Evolutionary conservation across 2,888 invertebrate genomes (phyloP).

Genomic region (Parnassius glacialis): DNA sequence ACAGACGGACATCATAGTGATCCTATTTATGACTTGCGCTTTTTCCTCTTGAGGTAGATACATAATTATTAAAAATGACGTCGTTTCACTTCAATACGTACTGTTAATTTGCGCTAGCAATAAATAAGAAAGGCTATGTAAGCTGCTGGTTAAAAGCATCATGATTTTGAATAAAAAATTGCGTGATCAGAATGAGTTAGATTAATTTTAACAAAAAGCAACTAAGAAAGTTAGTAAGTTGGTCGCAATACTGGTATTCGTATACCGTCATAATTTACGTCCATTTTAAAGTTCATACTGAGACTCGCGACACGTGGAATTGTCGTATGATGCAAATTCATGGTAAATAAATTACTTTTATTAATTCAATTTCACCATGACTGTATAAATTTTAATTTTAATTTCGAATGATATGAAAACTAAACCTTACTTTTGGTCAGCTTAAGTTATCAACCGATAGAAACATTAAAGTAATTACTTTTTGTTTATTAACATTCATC

Average conservation of each 20-base stretch:
- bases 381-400: background rate
- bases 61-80: too few species aligned
- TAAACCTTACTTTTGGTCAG: background rate
- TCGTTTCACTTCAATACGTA: too few species aligned
- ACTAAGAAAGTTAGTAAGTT: conserved; percentile 21
- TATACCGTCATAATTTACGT: conserved; percentile 14
- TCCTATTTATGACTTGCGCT: too few species aligned
- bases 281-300: conserved; percentile 4
- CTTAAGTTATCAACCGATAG: too few species aligned
- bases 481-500: too few species aligned
- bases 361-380: conserved; percentile 1
- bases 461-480: too few species aligned
- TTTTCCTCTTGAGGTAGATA: too few species aligned
- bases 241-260: conserved; percentile 18
- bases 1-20: too few species aligned
- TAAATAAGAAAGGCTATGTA: too few species aligned
- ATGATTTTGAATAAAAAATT: conserved; percentile 14
- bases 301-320: conserved; percentile 6
- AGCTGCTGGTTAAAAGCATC: background rate
- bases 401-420: background rate
- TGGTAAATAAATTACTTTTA: conserved; percentile 5
- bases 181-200: conserved; percentile 24
- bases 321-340: conserved; percentile 10
- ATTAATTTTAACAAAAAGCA: conserved; percentile 16
- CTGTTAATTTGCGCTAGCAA: too few species aligned